Conservation (phyloP, 1,140 invertebrate genomes). For the Micrasema longulum region DNA sequence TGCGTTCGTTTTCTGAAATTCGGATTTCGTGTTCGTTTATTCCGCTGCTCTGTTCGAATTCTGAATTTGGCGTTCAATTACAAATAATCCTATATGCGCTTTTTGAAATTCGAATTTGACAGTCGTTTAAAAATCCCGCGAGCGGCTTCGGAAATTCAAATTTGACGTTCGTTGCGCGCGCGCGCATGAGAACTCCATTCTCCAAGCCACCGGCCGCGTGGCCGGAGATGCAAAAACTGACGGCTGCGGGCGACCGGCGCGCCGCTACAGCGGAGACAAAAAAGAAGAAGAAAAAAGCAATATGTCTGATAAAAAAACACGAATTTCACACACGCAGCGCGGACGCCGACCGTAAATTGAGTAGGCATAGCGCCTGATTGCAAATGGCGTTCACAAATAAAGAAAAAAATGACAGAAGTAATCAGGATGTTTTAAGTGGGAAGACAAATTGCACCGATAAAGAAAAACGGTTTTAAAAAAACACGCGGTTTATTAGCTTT, state of each 20-base stretch:
- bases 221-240: constrained; percentile 46
- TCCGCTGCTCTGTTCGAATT: no score
- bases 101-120: no score
- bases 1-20: no score
- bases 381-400: constrained; percentile 22
- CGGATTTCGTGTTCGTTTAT: no score
- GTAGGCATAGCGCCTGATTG: constrained; percentile 34
- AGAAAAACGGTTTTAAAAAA: no score
- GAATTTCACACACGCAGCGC: constrained; percentile 35
- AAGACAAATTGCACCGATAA: neutral
- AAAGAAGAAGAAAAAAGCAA: constrained; percentile 28
- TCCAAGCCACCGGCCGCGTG: constrained; percentile 40
- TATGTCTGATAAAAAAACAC: constrained; percentile 38
- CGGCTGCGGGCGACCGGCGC: constrained; percentile 22
- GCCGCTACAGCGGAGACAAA: constrained; percentile 9
- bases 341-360: constrained; percentile 35
- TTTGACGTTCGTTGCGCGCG: constrained; percentile 40
- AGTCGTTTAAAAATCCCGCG: constrained; percentile 7
- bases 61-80: no score
- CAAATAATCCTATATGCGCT: no score
- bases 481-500: no score
- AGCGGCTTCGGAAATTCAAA: constrained; percentile 35
- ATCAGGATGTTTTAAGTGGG: neutral
- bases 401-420: no score
- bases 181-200: constrained; percentile 29